phyloP scores from a whole-genome alignment of 2,888 invertebrate species.

The Helicoverpa assulta region DNA sequence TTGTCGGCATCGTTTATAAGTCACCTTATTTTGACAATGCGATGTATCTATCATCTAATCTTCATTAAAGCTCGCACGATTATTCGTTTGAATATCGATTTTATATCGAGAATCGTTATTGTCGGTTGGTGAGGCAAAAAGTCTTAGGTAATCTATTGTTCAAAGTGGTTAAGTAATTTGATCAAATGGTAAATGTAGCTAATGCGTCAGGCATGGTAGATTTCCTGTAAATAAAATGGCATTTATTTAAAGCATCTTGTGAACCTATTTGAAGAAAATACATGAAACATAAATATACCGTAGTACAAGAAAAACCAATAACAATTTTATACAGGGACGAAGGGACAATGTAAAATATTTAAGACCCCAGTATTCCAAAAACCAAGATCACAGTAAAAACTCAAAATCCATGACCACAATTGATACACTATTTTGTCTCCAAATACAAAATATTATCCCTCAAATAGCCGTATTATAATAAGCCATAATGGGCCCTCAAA shows the following conservation, averaged over 20 bases:
- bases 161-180: too few species aligned
- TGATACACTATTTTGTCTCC: conserved; percentile 51
- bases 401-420: background rate
- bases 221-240: too few species aligned
- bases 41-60: conserved; percentile 43
- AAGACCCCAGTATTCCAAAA: background rate
- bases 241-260: too few species aligned
- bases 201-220: too few species aligned
- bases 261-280: too few species aligned
- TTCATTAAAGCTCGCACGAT: conserved; percentile 30
- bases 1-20: conserved; percentile 51
- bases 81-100: conserved; percentile 8
- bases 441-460: conserved; percentile 47
- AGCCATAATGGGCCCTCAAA: conserved; percentile 48
- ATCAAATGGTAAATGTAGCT: too few species aligned
- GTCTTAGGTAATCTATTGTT: background rate
- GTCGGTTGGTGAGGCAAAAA: background rate
- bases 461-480: conserved; percentile 61
- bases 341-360: too few species aligned
- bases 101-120: background rate
- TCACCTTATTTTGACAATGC: conserved; percentile 36
- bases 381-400: conserved; percentile 5
- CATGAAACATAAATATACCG: too few species aligned
- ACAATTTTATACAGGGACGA: too few species aligned
- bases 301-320: too few species aligned